Base-by-base conservation (phyloP, 2,888 invertebrate species). In the Danaus chrysippus region DNA sequence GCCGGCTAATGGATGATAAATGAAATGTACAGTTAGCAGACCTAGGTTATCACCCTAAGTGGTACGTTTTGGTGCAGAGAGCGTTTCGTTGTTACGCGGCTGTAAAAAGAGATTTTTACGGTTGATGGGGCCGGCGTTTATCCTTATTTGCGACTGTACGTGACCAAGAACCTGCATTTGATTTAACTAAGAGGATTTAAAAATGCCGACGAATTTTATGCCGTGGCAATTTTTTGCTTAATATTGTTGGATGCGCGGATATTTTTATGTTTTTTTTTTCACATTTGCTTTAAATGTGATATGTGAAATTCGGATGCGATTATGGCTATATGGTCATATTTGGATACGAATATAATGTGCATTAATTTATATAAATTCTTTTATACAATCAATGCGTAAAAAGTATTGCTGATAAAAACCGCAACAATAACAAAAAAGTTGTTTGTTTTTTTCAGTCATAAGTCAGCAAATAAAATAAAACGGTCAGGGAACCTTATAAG, bases 41-140 rank as follows among this genome's bases (percentile, higher is more conserved):
- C 43, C 56, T 42, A 61, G 71, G 60, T 60, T 75, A 75, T 75
- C 73, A 73, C 73, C 68, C 66, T 73, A 72, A 75, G 74, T 77
- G 75, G 76, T 75, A 74, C 76, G 79, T 79, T 80, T 78, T 71
- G 75, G 74, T 68, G 68, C 71, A 75, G 81, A 86, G 80, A 81
- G 88, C 83, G 71, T 89, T 89, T 87, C 85, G 77, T 72, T 89
- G 89, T 89, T 79, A 76, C 73, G 65, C 73, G 76, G 79, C 76
- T 82, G 81, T 87, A 83, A 87, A 86, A 82, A 82, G 82, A 81
- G 79, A 78, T 82, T 87, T 88, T 89, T 88, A 88, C 84, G 85
- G 82, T 83, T 80, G 75, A 71, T 68, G 65, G 62, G 65, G 69
- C 65, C 71, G 70, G 75, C 77, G 75, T 86, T 78, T 79, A 84